A percentile compares a stretch with the other conserved stretches of the same genome.
Conservation (phyloP, 2,797 vertebrate genomes). For the Silurus lanzhouensis region DNA sequence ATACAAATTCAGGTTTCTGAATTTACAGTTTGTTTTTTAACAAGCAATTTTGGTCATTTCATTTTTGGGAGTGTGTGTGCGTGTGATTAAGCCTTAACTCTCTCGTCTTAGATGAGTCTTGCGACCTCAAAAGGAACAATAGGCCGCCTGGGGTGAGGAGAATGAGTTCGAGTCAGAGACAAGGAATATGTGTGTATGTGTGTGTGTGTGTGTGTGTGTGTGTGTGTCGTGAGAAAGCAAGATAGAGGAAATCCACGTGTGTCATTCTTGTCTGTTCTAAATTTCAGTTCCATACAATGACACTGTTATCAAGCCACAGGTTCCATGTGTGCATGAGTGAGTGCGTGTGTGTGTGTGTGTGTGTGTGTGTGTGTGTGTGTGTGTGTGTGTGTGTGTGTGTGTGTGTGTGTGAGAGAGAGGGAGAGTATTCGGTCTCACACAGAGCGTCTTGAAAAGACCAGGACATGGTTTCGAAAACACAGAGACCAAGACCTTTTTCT, state of each 20-base stretch:
- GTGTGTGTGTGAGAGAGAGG: neutral
- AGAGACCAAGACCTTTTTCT: neutral
- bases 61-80: neutral
- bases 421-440: neutral
- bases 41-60: slow-evolving; percentile 19
- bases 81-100: slow-evolving; percentile 41
- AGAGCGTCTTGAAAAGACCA: neutral
- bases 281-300: slow-evolving; percentile 54
- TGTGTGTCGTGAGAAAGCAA: neutral
- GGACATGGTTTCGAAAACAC: too few species aligned
- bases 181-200: neutral
- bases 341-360: neutral
- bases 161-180: slow-evolving; percentile 11
- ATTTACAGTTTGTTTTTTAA: neutral
- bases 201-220: neutral
- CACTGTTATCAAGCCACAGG: slow-evolving; percentile 15
- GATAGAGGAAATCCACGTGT: slow-evolving; percentile 27
- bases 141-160: slow-evolving; percentile 32
- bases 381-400: neutral
- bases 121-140: slow-evolving; percentile 44
- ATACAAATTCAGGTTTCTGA: neutral
- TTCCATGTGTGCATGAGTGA: neutral
- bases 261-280: slow-evolving; percentile 48
- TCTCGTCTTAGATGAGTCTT: slow-evolving; percentile 33
- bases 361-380: neutral